Evolutionary conservation across 1,140 invertebrate genomes (phyloP).

Genomic region (Centruroides vittatus): DNA sequence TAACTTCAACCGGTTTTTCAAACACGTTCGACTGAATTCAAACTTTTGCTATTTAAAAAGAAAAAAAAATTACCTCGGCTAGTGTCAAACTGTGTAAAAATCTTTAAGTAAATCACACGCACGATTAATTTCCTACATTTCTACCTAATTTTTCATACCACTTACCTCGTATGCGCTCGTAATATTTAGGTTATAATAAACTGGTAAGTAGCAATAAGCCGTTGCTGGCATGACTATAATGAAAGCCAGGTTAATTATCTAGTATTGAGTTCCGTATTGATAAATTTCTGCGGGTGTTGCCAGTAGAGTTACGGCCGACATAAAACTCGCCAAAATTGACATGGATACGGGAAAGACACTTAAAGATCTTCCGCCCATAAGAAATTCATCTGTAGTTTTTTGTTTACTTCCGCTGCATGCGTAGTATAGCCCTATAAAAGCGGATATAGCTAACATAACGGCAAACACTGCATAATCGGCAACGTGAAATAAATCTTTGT

Average conservation of each 20-base stretch:
- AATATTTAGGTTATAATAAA: conserved; percentile 71
- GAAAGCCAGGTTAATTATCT: conserved; percentile 58
- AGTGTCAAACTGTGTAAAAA: no score
- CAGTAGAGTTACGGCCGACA: conserved; percentile 75
- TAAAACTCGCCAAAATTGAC: conserved; percentile 60
- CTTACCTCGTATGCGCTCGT: conserved; percentile 78
- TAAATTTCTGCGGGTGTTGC: conserved; percentile 79
- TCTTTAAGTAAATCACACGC: no score
- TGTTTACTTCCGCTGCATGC: conserved; percentile 52
- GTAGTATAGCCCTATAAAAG: conserved; percentile 63
- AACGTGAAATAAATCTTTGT: conserved; percentile 12
- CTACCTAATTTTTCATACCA: neutral
- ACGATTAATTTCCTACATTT: no score
- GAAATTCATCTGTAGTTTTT: conserved; percentile 50
- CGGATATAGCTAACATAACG: conserved; percentile 36
- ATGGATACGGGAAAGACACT: conserved; percentile 61
- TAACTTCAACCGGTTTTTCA: no score
- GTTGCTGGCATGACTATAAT: conserved; percentile 63
- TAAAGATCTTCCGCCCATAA: conserved; percentile 29
- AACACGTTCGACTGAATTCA: no score
- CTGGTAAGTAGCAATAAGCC: conserved; percentile 69
- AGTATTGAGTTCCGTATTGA: conserved; percentile 63
- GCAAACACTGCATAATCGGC: conserved; percentile 17
- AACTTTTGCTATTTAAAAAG: no score
- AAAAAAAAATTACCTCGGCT: no score